These are phyloP conservation scores for Vanessa atalanta DNA, from an alignment of 1,140 invertebrate species.

Conservation along the genomic window DNA sequence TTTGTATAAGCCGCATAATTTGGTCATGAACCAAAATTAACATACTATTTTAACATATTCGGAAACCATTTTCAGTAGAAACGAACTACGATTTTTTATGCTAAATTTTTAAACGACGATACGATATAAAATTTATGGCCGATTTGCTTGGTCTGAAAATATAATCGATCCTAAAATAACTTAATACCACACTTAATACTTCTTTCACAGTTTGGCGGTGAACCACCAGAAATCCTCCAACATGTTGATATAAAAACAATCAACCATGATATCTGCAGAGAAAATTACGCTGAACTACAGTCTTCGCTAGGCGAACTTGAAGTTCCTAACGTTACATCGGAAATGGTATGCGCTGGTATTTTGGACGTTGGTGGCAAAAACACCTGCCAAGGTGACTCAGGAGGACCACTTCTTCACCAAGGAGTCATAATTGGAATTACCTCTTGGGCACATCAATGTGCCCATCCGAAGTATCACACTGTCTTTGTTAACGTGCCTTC, in stretches of 20 bases:
- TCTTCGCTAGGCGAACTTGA: too few species aligned
- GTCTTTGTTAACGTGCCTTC: constrained; percentile 23
- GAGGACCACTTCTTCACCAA: constrained; percentile 27
- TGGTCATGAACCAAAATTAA: too few species aligned
- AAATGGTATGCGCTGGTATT: constrained; percentile 34
- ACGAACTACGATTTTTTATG: too few species aligned
- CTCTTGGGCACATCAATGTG: constrained; percentile 22
- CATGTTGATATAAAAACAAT: background rate
- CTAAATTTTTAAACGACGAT: too few species aligned
- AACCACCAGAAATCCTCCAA: background rate
- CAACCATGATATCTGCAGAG: constrained; percentile 13
- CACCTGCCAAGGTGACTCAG: constrained; percentile 32
- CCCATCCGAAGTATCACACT: constrained; percentile 7
- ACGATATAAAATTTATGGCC: too few species aligned
- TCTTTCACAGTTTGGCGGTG: too few species aligned
- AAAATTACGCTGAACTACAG: constrained; percentile 20
- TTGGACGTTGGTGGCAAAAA: constrained; percentile 1
- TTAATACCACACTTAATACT: too few species aligned
- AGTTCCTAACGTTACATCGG: background rate
- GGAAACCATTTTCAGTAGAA: too few species aligned
- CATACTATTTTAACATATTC: too few species aligned
- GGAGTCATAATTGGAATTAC: constrained; percentile 22
- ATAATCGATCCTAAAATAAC: too few species aligned
- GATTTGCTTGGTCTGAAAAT: too few species aligned
- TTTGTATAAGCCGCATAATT: too few species aligned